Evolutionary conservation across 2,888 invertebrate species (phyloP).

Genomic region (Tribolium freemani): DNA sequence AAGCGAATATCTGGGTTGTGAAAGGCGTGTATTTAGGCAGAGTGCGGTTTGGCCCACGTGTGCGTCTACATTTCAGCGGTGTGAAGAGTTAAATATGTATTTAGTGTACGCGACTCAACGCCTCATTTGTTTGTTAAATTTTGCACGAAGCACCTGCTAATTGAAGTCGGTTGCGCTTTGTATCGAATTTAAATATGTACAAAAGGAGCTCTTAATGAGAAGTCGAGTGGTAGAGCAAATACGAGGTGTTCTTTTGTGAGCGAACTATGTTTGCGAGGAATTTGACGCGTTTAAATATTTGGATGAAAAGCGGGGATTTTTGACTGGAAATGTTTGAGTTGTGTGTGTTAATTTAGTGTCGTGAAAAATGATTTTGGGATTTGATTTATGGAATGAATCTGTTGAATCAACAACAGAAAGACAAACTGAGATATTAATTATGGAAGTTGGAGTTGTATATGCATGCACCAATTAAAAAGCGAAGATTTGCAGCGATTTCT

Average conservation of each 20-base stretch:
- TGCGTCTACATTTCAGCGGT: constrained; percentile 28
- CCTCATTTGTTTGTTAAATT: constrained; percentile 32
- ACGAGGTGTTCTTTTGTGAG: background rate
- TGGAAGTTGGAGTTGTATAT: constrained; percentile 7
- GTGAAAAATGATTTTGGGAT: constrained; percentile 3
- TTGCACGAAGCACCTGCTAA: constrained; percentile 31
- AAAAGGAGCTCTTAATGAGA: constrained; percentile 18
- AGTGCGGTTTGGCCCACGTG: constrained; percentile 22
- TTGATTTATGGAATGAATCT: constrained; percentile 34
- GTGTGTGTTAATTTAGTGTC: background rate
- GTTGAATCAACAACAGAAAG: constrained; percentile 33
- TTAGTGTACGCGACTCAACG: constrained; percentile 14
- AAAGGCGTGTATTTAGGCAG: constrained; percentile 6
- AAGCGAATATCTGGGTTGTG: background rate
- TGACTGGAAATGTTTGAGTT: background rate
- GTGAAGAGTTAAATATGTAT: constrained; percentile 31
- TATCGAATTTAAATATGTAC: constrained; percentile 32
- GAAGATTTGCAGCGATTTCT: constrained; percentile 33
- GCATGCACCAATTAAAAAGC: constrained; percentile 24
- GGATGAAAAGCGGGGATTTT: background rate
- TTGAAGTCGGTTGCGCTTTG: constrained; percentile 22
- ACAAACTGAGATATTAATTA: constrained; percentile 26
- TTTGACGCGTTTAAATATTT: constrained; percentile 6
- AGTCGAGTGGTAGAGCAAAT: constrained; percentile 9
- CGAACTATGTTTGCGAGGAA: background rate